These are phyloP conservation scores for Diplodus puntazzo DNA, from an alignment of 2,797 vertebrate species.

Conservation along the genomic window DNA sequence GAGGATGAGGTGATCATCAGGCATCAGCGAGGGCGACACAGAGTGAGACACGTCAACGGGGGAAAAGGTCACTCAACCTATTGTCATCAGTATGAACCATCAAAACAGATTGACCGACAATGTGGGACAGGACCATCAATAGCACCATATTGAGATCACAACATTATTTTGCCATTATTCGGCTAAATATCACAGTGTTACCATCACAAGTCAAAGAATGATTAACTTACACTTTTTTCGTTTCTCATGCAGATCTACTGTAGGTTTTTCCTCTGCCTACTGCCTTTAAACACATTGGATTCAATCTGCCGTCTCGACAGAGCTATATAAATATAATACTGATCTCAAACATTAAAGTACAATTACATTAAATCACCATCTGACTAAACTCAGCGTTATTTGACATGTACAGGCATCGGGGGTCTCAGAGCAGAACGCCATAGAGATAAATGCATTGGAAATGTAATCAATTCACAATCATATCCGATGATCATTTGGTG, in stretches of 20 bases:
- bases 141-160: slow-evolving; percentile 80
- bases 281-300: slow-evolving; percentile 68
- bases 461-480: slow-evolving; percentile 71
- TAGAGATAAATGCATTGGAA: slow-evolving; percentile 69
- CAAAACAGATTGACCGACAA: slow-evolving; percentile 68
- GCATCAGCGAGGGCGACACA: slow-evolving; percentile 52
- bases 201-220: slow-evolving; percentile 80
- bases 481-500: slow-evolving; percentile 67
- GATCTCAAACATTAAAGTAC: slow-evolving; percentile 78
- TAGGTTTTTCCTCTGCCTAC: slow-evolving; percentile 50
- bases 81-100: slow-evolving; percentile 76
- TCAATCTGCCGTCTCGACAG: slow-evolving; percentile 58
- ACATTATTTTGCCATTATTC: slow-evolving; percentile 69
- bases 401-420: slow-evolving; percentile 60
- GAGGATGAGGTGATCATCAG: slow-evolving; percentile 67
- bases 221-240: slow-evolving; percentile 71
- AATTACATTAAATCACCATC: slow-evolving; percentile 78
- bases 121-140: slow-evolving; percentile 74
- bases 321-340: slow-evolving; percentile 75
- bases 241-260: slow-evolving; percentile 74
- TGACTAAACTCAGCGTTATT: slow-evolving; percentile 75
- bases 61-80: slow-evolving; percentile 64
- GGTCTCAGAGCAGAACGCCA: slow-evolving; percentile 57
- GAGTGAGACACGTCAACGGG: slow-evolving; percentile 51
- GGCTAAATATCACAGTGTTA: slow-evolving; percentile 83